Percentiles rank a stretch among this genome's conserved stretches.
phyloP scores from a whole-genome alignment of 1,140 invertebrate species.

The Colletes gigas region DNA sequence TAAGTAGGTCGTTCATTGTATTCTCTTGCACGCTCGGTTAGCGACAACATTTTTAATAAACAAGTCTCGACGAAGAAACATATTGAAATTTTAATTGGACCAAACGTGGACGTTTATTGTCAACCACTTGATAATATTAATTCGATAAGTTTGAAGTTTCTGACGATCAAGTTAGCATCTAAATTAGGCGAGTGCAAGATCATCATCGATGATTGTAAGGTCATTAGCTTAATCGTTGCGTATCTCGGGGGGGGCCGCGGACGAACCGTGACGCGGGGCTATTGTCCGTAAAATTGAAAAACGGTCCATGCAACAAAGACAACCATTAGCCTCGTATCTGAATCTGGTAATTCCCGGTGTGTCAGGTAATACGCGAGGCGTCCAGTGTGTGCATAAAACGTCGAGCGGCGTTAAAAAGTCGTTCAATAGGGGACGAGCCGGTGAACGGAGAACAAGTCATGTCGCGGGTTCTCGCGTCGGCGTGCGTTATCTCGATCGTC shows the following conservation, averaged over 20 bases:
- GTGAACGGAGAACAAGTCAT: slow-evolving; percentile 39
- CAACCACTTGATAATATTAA: no score
- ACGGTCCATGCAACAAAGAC: slow-evolving; percentile 26
- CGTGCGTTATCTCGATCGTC: not conserved
- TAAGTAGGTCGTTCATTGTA: slow-evolving; percentile 45
- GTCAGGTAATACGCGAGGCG: slow-evolving; percentile 49
- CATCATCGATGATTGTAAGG: no score
- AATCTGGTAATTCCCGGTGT: slow-evolving; percentile 36
- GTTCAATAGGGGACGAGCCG: slow-evolving; percentile 53
- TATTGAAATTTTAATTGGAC: no score
- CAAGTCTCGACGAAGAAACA: no score
- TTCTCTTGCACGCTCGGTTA: not conserved
- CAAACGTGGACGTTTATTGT: no score
- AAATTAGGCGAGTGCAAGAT: no score
- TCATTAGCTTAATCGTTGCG: slow-evolving; percentile 1
- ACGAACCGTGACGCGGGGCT: not conserved
- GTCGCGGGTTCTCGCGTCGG: slow-evolving; percentile 9
- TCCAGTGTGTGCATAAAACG: slow-evolving; percentile 66
- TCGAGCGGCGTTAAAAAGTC: slow-evolving; percentile 43
- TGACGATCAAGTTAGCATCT: no score
- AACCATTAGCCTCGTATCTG: slow-evolving; percentile 43
- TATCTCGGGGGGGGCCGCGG: not conserved
- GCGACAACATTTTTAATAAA: not conserved
- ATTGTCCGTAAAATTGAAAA: slow-evolving; percentile 40
- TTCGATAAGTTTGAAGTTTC: no score